Conservation (phyloP, 2,113 vertebrate species). For the Notarius lentiginosus region DNA sequence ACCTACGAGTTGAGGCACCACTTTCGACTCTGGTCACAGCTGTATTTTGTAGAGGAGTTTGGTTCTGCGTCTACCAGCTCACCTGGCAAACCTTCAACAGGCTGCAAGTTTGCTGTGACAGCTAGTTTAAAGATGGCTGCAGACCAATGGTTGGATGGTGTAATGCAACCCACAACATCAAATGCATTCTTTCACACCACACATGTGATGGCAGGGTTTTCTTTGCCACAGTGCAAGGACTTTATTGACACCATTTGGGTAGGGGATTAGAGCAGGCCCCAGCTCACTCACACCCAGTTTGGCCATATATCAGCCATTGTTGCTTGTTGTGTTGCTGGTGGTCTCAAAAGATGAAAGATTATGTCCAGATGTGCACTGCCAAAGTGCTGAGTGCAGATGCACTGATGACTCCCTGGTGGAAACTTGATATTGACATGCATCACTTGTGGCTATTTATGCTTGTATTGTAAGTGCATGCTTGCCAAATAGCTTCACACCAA, state of each 20-base stretch:
- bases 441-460: background rate
- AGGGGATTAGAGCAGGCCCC: background rate
- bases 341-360: background rate
- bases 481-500: background rate
- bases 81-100: background rate
- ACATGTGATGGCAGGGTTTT: background rate
- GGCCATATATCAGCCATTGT: background rate
- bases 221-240: background rate
- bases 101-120: background rate
- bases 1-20: background rate
- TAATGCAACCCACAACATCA: background rate
- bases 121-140: background rate
- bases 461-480: background rate
- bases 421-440: background rate
- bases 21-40: background rate
- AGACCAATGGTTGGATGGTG: background rate
- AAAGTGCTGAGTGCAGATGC: background rate
- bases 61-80: background rate
- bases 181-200: background rate
- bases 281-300: background rate
- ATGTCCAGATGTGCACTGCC: background rate
- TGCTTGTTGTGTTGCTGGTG: background rate
- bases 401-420: background rate
- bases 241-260: background rate
- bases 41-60: background rate